A percentile compares a stretch with the other conserved stretches of the same genome.
These are phyloP conservation scores for Pelecanoides urinatrix DNA, from an alignment of 2,113 vertebrate genomes.

Conservation along the genomic window DNA sequence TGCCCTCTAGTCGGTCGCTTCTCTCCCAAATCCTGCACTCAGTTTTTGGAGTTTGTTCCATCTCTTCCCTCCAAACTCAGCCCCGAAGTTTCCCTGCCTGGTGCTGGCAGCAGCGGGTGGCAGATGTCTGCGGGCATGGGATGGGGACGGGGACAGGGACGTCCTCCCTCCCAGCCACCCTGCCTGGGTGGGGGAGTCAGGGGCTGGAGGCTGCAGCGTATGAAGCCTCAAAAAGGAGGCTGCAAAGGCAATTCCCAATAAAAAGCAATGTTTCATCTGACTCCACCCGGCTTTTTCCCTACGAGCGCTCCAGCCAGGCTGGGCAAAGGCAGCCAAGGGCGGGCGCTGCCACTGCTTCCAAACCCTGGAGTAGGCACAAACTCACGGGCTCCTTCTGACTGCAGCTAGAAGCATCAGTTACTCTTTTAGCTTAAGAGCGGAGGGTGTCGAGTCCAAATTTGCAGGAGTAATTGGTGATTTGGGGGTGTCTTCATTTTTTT, in stretches of 20 bases:
- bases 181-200: not conserved
- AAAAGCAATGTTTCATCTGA: accelerated
- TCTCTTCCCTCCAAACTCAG: not conserved
- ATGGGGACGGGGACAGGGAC: not conserved
- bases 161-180: accelerated
- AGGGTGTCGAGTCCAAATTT: accelerated
- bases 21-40: not conserved
- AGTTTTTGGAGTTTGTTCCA: not conserved
- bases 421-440: accelerated
- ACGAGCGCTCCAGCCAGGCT: accelerated
- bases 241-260: not conserved
- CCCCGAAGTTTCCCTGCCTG: not conserved
- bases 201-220: not conserved
- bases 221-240: not conserved
- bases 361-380: not conserved
- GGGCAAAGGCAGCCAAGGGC: not conserved
- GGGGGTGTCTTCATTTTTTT: no score
- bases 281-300: not conserved
- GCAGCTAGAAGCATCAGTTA: not conserved
- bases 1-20: constrained; percentile 45
- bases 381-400: not conserved
- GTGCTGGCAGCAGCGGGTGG: not conserved
- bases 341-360: not conserved
- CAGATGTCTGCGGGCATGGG: accelerated
- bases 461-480: not conserved